Conservation (phyloP, 1,140 invertebrate genomes). For the Lucilia cuprina region DNA sequence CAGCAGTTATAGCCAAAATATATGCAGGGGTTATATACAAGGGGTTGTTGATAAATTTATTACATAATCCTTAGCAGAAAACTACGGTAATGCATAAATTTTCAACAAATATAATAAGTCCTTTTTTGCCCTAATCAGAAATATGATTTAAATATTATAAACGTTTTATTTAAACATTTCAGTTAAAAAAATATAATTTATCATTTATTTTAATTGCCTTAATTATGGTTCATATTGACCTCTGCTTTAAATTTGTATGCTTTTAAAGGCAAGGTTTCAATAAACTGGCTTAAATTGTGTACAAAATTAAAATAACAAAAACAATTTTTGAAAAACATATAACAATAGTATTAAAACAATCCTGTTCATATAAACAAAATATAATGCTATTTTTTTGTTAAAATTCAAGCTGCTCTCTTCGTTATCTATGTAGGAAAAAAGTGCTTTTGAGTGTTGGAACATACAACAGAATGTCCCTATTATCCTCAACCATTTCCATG, state of each 20-base stretch:
- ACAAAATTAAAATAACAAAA: neutral
- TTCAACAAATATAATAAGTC: neutral
- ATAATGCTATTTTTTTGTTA: neutral
- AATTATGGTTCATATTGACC: too few relatives aligned
- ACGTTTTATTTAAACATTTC: too few relatives aligned
- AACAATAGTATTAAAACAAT: conserved; percentile 15
- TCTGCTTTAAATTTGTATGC: too few relatives aligned
- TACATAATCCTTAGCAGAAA: conserved; percentile 6
- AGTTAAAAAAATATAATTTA: too few relatives aligned
- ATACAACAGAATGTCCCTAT: too few relatives aligned
- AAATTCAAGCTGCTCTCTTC: neutral
- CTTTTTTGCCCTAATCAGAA: too few relatives aligned
- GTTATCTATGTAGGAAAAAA: neutral
- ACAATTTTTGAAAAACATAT: neutral
- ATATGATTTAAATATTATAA: too few relatives aligned
- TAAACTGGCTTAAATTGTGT: neutral
- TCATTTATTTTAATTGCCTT: too few relatives aligned
- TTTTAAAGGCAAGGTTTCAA: too few relatives aligned
- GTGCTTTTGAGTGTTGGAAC: neutral
- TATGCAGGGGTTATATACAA: too few relatives aligned
- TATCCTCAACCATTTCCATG: neutral
- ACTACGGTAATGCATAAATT: conserved; percentile 19
- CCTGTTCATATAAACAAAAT: conserved; percentile 7
- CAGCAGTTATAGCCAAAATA: neutral
- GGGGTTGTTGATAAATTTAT: conserved; percentile 22